A percentile compares a stretch with the other conserved stretches of the same genome.
These are phyloP conservation scores for Tinea trinotella DNA, from an alignment of 2,888 invertebrate species.

Conservation along the genomic window DNA sequence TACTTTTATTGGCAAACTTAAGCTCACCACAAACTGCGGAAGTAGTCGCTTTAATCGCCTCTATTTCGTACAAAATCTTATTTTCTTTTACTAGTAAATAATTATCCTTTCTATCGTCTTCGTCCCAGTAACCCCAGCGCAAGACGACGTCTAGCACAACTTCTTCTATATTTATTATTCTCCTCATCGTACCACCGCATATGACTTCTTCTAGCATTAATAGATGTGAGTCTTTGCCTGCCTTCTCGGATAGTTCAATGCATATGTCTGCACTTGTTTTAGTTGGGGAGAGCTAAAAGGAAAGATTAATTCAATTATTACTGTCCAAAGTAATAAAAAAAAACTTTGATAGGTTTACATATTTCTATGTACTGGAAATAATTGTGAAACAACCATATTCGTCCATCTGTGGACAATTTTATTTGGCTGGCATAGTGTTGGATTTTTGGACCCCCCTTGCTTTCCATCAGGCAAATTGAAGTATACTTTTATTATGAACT, in stretches of 20 bases:
- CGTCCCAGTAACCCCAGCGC: conserved; percentile 92
- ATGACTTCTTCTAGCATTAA: conserved; percentile 87
- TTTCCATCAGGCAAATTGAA: too few relatives aligned
- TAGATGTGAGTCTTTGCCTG: conserved; percentile 76
- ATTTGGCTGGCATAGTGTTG: too few relatives aligned
- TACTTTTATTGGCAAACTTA: conserved; percentile 81
- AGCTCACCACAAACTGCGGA: conserved; percentile 82
- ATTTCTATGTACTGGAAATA: too few relatives aligned
- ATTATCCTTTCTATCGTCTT: conserved; percentile 87
- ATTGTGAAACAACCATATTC: too few relatives aligned
- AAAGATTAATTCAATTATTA: not conserved
- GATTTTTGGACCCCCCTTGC: too few relatives aligned
- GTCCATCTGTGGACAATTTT: too few relatives aligned
- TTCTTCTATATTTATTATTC: conserved; percentile 85
- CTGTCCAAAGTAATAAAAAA: too few relatives aligned
- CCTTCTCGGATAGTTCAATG: conserved; percentile 77
- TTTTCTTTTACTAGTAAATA: conserved; percentile 78
- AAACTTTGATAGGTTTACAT: too few relatives aligned
- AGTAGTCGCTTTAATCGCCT: conserved; percentile 70
- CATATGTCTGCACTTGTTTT: conserved; percentile 85
- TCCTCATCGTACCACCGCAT: conserved; percentile 78
- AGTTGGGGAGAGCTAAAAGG: conserved; percentile 78
- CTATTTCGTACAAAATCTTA: conserved; percentile 57
- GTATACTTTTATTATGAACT: too few relatives aligned
- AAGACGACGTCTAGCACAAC: conserved; percentile 78